These are phyloP conservation scores for Cheilosia soror DNA, from an alignment of 2,888 invertebrate species.

Conservation along the genomic window DNA sequence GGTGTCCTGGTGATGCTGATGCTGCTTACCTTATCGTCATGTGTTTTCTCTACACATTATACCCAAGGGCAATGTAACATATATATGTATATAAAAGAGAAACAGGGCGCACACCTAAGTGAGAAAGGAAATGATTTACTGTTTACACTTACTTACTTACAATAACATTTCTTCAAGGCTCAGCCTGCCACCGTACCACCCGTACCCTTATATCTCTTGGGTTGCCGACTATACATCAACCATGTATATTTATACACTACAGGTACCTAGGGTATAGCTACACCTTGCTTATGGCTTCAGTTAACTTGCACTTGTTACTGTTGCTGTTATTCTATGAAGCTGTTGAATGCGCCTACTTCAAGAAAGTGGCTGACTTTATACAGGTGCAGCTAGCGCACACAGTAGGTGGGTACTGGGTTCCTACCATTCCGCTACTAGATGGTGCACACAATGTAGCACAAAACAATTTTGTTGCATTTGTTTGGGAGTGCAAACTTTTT, in stretches of 20 bases:
- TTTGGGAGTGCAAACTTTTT: slow-evolving; percentile 13
- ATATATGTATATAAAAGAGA: background rate
- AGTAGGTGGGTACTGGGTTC: background rate
- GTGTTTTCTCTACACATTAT: slow-evolving; percentile 54
- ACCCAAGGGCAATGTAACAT: slow-evolving; percentile 58
- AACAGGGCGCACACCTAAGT: slow-evolving; percentile 3
- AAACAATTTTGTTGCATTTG: slow-evolving; percentile 56
- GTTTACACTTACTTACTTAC: slow-evolving; percentile 72
- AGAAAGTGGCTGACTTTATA: slow-evolving; percentile 60
- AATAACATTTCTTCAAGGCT: slow-evolving; percentile 68
- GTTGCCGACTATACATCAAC: background rate
- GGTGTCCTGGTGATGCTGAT: background rate
- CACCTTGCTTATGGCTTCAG: slow-evolving; percentile 13
- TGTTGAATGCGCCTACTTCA: slow-evolving; percentile 59
- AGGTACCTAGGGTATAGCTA: background rate
- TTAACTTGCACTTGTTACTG: slow-evolving; percentile 55
- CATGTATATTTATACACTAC: background rate
- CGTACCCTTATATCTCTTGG: slow-evolving; percentile 3
- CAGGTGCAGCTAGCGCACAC: slow-evolving; percentile 45
- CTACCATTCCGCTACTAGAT: background rate
- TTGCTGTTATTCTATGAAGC: slow-evolving; percentile 18
- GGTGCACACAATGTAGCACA: slow-evolving; percentile 26
- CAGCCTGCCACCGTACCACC: slow-evolving; percentile 28
- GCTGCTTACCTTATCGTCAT: slow-evolving; percentile 54
- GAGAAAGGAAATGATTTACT: slow-evolving; percentile 69